Evolutionary conservation across 2,888 invertebrate species (phyloP).

Genomic region (Nymphalis c-album): DNA sequence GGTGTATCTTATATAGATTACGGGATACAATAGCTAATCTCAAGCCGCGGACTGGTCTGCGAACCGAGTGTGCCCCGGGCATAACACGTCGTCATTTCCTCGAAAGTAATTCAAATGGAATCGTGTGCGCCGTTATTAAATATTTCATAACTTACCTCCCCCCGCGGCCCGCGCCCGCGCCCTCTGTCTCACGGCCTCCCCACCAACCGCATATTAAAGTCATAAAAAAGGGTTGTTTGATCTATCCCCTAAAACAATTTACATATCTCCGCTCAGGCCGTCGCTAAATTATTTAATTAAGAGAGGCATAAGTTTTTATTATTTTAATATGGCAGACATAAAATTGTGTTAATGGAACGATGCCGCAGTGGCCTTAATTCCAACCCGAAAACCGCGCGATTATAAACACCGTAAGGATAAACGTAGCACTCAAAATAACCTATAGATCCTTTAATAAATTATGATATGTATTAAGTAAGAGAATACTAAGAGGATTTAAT

Average conservation of each 20-base stretch:
- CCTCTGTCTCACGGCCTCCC: constrained; percentile 57
- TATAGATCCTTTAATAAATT: constrained; percentile 40
- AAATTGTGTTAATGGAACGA: constrained; percentile 81
- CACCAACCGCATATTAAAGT: constrained; percentile 81
- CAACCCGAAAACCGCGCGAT: constrained; percentile 61
- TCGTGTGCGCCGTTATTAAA: constrained; percentile 82
- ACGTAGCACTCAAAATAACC: constrained; percentile 38
- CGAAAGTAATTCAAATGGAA: constrained; percentile 82
- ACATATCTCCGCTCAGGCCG: constrained; percentile 80
- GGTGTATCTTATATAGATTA: background rate
- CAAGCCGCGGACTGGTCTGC: background rate
- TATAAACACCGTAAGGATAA: constrained; percentile 63
- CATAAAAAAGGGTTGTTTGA: constrained; percentile 83
- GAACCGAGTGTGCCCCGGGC: constrained; percentile 61
- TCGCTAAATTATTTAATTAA: constrained; percentile 83
- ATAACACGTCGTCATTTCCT: constrained; percentile 78
- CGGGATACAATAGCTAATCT: background rate
- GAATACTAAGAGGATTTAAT: constrained; percentile 37
- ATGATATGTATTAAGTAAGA: constrained; percentile 39
- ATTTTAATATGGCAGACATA: constrained; percentile 81
- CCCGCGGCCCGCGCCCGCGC: constrained; percentile 54
- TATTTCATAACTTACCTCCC: constrained; percentile 81
- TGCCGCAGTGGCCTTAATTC: constrained; percentile 67
- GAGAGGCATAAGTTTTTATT: constrained; percentile 83
- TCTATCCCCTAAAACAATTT: constrained; percentile 83